Evolutionary conservation across 2,113 vertebrate species (phyloP).

Genomic region (Poeciliopsis turrubarensis): DNA sequence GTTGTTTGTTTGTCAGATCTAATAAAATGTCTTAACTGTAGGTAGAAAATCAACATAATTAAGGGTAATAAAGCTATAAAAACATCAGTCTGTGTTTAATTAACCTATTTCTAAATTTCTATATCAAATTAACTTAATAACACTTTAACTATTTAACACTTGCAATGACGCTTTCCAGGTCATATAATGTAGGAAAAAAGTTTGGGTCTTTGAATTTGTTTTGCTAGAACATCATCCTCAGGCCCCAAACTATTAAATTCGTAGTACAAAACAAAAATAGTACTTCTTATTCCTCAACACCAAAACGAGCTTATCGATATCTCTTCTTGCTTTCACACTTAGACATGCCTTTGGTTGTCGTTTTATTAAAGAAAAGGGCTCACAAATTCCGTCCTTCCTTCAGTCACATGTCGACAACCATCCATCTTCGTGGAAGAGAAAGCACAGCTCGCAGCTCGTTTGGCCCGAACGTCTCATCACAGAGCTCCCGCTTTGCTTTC

Average conservation of each 20-base stretch:
- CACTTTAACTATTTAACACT: too few relatives aligned
- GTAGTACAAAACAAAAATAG: background rate
- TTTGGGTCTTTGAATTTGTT: background rate
- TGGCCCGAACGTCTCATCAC: conserved; percentile 42
- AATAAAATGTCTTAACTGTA: too few relatives aligned
- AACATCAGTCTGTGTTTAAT: too few relatives aligned
- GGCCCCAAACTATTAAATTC: background rate
- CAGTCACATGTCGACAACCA: conserved; percentile 35
- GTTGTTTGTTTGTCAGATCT: too few relatives aligned
- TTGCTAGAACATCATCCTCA: background rate
- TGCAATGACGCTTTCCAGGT: too few relatives aligned
- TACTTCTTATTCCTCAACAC: background rate
- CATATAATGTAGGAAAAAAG: background rate
- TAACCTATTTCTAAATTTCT: too few relatives aligned
- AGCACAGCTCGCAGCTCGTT: conserved; percentile 55
- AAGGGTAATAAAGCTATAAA: too few relatives aligned
- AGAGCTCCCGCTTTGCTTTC: conserved; percentile 47
- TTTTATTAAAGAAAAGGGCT: conserved; percentile 20
- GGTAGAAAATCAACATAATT: too few relatives aligned
- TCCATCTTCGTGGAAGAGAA: conserved; percentile 29
- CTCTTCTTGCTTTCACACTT: too few relatives aligned
- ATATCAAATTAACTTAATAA: too few relatives aligned
- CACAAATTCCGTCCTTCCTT: conserved; percentile 24
- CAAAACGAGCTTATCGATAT: too few relatives aligned
- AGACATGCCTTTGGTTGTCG: background rate